A percentile compares a stretch with the other conserved stretches of the same genome.
Evolutionary conservation across 2,797 vertebrate genomes (phyloP).

Genomic region (Melanotaenia boesemani): DNA sequence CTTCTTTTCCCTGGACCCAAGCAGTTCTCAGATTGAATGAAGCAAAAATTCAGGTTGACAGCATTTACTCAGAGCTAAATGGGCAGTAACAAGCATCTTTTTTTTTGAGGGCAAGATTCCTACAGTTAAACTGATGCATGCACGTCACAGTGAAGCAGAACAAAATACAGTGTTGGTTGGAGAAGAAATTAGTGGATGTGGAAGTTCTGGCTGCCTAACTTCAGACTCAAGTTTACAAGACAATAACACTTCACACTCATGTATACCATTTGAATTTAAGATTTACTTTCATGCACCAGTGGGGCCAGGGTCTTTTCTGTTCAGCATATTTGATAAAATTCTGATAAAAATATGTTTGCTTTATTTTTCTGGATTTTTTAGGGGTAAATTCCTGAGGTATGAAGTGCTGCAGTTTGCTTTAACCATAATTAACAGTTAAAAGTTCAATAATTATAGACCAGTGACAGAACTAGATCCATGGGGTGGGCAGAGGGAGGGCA

Average conservation of each 20-base stretch:
- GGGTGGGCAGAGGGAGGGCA: too few relatives aligned
- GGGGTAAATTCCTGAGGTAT: too few relatives aligned
- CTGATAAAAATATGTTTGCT: too few relatives aligned
- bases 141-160: conserved; percentile 25
- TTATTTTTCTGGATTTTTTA: too few relatives aligned
- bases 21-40: conserved; percentile 41
- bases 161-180: conserved; percentile 18
- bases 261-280: background rate
- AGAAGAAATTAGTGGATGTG: background rate
- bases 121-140: background rate
- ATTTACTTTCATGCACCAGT: background rate
- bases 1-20: conserved; percentile 39
- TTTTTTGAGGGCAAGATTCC: background rate
- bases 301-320: background rate
- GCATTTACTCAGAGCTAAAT: conserved; percentile 37
- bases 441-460: too few relatives aligned
- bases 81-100: conserved; percentile 3
- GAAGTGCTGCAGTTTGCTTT: too few relatives aligned
- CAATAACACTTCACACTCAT: background rate
- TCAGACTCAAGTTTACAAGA: background rate
- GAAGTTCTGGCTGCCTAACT: background rate
- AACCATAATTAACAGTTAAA: too few relatives aligned
- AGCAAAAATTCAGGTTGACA: conserved; percentile 26
- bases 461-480: too few relatives aligned
- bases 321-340: background rate